Base-by-base conservation (phyloP, 1,140 invertebrate genomes). In the Drosophila truncata region DNA sequence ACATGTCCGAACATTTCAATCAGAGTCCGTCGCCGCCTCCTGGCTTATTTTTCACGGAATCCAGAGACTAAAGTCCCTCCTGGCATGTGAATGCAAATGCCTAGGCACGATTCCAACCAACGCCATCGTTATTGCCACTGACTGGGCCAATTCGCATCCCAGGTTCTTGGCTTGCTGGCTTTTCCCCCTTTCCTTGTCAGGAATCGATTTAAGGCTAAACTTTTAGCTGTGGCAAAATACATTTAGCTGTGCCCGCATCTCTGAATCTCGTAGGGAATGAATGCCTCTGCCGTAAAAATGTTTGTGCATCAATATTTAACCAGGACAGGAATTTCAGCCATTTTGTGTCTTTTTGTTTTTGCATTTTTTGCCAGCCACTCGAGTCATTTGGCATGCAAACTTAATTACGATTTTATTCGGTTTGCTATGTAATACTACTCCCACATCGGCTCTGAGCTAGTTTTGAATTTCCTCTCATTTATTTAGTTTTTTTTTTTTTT, bases 341-440 rank as follows among this genome's bases (percentile, higher is more conserved):
- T 20, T 46, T 54, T 66, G 23, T 8, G 6, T 37, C 47, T 62
- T 44, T 55, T 41, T 50, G 37, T 33, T 59, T 57, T 27, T 77
- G 72, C 62, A 41, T 42, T 65, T 65, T 62, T 65, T n/a, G n/a
- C 49, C 71, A 71, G 64, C 84, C 80, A 83, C 83, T 83, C 72
- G 80, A 88, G 77, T 80, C 77, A 87, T 87, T 87, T 88, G 67
- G 27, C 52, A 88, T 87, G 84, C 84, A 87, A 87, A 87, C 77
- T 84, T 88, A 88, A 87, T 87, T 87, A 90, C 61, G 69, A 71
- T 87, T 87, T 90, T 65, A 87, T 88, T 88, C 60, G 61, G 64
- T 71, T 87, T 80, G 64, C 65, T 50, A 31, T 72, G 44, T 55
- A 78, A 67, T 77, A 47, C 71, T 42, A 77, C 71, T 49, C 72